These are phyloP conservation scores for Trachymyrmex septentrionalis DNA, from an alignment of 1,140 invertebrate genomes.

Conservation along the genomic window DNA sequence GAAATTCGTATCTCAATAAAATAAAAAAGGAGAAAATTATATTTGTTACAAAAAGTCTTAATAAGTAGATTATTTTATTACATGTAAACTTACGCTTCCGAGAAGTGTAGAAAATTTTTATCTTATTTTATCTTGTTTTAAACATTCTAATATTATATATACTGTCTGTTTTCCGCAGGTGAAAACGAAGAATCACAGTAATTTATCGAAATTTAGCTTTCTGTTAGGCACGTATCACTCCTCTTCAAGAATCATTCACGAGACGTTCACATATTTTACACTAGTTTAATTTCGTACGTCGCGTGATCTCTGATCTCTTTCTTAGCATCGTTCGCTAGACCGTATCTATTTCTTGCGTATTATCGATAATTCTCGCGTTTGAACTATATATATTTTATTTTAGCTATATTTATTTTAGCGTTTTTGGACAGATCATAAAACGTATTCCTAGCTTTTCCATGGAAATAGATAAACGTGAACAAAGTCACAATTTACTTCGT, in stretches of 20 bases:
- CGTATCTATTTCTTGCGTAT: neutral
- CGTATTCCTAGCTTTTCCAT: constrained; percentile 17
- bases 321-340: neutral
- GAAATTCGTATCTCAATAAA: neutral
- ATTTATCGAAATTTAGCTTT: constrained; percentile 64
- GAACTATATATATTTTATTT: constrained; percentile 22
- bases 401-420: constrained; percentile 32
- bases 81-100: neutral
- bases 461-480: neutral
- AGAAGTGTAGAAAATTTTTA: neutral
- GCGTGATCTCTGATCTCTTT: neutral
- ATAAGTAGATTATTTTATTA: neutral
- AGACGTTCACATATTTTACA: neutral
- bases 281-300: neutral
- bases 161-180: neutral
- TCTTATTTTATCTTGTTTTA: neutral
- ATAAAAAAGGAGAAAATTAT: neutral
- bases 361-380: neutral
- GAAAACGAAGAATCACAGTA: constrained; percentile 5
- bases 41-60: neutral
- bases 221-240: constrained; percentile 40
- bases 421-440: constrained; percentile 15
- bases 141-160: neutral
- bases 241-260: constrained; percentile 48
- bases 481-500: neutral